Conservation (phyloP, 2,113 vertebrate species). For the Seriola quinqueradiata region DNA sequence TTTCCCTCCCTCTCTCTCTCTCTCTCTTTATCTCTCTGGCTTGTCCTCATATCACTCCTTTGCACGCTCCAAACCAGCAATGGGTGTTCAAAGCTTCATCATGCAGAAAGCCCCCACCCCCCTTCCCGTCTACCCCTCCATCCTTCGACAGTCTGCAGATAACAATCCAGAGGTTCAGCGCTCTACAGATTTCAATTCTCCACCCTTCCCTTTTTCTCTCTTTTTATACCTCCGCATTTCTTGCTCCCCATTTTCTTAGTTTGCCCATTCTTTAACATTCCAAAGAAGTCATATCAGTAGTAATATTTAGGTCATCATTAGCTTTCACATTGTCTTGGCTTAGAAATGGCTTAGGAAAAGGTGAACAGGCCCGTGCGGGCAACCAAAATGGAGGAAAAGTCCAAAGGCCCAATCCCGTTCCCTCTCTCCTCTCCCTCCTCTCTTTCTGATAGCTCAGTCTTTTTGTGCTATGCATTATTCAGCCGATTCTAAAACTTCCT, state of each 20-base stretch:
- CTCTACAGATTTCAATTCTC: constrained; percentile 14
- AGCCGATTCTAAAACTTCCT: constrained; percentile 5
- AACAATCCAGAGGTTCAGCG: constrained; percentile 42
- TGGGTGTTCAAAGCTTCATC: constrained; percentile 53
- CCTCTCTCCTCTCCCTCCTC: background rate
- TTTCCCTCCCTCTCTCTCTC: constrained; percentile 32
- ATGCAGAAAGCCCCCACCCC: constrained; percentile 34
- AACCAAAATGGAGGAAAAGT: background rate
- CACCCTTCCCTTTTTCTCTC: background rate
- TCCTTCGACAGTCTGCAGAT: constrained; percentile 40
- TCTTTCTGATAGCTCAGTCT: constrained; percentile 20
- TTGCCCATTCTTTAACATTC: background rate
- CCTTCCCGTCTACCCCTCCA: constrained; percentile 21
- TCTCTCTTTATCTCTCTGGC: constrained; percentile 46
- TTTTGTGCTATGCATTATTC: constrained; percentile 33
- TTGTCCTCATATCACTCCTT: constrained; percentile 52
- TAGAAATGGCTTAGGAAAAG: background rate
- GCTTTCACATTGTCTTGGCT: background rate
- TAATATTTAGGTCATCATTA: background rate
- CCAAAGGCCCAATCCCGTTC: background rate
- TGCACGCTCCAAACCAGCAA: constrained; percentile 43
- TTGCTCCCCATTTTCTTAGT: background rate
- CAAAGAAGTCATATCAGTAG: background rate
- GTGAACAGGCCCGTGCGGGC: background rate
- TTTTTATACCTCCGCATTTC: background rate